Conservation (phyloP, 1,140 invertebrate species). For the Procambarus virginalis region DNA sequence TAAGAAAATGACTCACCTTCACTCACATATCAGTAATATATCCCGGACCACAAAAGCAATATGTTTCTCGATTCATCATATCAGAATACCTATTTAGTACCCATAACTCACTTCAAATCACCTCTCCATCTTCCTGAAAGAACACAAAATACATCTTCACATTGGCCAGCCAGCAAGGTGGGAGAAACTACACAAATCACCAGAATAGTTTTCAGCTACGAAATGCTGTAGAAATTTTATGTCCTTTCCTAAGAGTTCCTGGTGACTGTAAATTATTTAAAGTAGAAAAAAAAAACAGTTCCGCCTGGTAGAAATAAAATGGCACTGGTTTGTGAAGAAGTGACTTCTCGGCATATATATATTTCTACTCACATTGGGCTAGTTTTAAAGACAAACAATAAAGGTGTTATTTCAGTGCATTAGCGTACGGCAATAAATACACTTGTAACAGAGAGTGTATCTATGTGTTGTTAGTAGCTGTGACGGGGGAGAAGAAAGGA, state of each 20-base stretch:
- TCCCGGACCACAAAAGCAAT: background rate
- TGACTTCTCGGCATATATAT: too few species aligned
- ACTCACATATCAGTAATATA: background rate
- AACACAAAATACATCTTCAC: background rate
- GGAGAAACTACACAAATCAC: too few species aligned
- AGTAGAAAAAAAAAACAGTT: too few species aligned
- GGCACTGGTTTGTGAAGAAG: too few species aligned
- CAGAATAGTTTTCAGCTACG: too few species aligned
- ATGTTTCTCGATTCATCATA: background rate
- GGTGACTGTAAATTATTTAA: too few species aligned
- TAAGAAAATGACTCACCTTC: background rate
- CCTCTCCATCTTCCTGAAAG: background rate
- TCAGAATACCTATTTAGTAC: background rate
- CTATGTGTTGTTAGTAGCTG: background rate
- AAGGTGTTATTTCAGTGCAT: too few species aligned
- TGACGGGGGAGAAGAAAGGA: background rate
- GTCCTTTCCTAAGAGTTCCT: too few species aligned
- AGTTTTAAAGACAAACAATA: too few species aligned
- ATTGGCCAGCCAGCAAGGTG: background rate
- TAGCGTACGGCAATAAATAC: too few species aligned
- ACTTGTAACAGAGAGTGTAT: background rate
- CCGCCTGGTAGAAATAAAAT: too few species aligned
- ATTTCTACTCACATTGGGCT: background rate
- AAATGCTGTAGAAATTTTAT: too few species aligned
- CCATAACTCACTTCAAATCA: background rate